Percentiles rank a stretch among this genome's conserved stretches.
Evolutionary conservation across 2,113 vertebrate species (phyloP).

Genomic region (Petaurus breviceps): DNA sequence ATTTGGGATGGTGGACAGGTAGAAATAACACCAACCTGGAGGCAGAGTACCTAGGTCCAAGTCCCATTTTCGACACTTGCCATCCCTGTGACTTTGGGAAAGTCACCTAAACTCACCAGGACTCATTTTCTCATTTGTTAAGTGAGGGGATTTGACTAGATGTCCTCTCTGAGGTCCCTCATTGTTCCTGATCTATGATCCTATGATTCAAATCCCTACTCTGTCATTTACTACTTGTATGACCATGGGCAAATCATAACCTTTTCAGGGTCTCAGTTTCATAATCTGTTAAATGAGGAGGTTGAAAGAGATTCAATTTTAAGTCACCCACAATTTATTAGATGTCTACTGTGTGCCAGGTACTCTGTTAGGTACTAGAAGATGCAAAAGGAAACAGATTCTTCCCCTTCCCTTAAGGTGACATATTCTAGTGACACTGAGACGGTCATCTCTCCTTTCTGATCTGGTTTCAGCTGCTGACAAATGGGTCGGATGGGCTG

Average conservation of each 20-base stretch:
- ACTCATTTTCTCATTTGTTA: background rate
- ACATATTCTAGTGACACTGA: background rate
- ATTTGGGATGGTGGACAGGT: background rate
- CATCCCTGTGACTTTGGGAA: background rate
- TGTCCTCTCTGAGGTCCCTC: background rate
- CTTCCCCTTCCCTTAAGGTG: background rate
- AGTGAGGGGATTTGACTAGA: background rate
- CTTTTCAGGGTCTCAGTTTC: background rate
- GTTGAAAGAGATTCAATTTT: background rate
- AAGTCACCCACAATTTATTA: background rate
- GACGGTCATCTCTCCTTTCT: background rate
- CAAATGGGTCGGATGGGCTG: background rate
- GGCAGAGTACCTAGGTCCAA: background rate
- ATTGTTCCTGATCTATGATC: background rate
- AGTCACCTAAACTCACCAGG: background rate
- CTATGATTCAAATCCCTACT: background rate
- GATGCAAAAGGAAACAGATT: background rate
- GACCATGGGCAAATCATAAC: background rate
- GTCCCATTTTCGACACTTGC: background rate
- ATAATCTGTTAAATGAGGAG: background rate
- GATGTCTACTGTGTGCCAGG: background rate
- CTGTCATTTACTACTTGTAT: background rate
- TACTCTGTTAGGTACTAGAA: background rate
- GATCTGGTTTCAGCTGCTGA: background rate
- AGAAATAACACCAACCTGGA: background rate